phyloP scores from a whole-genome alignment of 2,113 vertebrate genomes.

The Rhynchomys soricoides region DNA sequence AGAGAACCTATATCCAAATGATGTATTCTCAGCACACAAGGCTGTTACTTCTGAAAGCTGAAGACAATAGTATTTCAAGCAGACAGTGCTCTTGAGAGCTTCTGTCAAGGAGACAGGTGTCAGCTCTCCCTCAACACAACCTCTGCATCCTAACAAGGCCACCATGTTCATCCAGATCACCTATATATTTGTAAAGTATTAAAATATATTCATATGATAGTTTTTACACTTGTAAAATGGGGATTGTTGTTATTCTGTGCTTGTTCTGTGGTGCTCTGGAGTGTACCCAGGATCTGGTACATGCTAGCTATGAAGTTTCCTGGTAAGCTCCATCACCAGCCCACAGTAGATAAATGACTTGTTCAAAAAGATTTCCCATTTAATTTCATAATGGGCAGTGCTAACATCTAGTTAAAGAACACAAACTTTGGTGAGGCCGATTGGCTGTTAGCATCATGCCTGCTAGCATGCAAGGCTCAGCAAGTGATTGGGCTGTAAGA shows the following conservation, averaged over 20 bases:
- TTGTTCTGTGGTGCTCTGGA: neutral
- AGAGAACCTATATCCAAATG: neutral
- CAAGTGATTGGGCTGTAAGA: neutral
- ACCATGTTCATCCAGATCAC: neutral
- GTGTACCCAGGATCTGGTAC: neutral
- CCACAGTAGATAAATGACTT: neutral
- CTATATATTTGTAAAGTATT: neutral
- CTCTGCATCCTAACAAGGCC: neutral
- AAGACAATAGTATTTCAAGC: neutral
- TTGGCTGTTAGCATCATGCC: neutral
- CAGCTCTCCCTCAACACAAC: neutral
- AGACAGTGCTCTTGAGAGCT: neutral
- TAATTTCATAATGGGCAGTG: too few relatives aligned
- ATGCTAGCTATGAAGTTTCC: too few relatives aligned
- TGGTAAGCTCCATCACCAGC: neutral
- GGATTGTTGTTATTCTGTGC: neutral
- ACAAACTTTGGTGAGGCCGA: neutral
- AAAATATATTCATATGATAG: neutral
- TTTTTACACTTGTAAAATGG: neutral
- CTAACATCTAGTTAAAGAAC: neutral
- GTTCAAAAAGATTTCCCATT: neutral
- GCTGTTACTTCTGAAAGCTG: neutral
- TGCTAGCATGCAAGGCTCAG: neutral
- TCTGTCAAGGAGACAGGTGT: neutral
- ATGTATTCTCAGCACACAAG: neutral